phyloP scores from a whole-genome alignment of 2,113 vertebrate species.

The Dasyprocta punctata region DNA sequence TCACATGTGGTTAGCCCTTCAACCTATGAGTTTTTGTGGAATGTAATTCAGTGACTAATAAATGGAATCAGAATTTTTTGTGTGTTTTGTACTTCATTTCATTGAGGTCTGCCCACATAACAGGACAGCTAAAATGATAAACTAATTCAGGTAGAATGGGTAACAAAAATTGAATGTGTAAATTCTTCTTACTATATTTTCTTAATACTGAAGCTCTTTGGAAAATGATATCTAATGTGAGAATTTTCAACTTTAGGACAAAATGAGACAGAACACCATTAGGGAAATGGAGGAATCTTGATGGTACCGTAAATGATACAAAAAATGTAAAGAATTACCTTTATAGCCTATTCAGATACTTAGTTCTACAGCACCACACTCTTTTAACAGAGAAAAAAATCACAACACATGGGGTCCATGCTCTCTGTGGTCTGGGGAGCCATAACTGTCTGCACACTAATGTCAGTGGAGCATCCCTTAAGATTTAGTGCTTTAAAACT shows the following conservation, averaged over 20 bases:
- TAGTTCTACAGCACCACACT: background rate
- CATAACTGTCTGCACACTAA: background rate
- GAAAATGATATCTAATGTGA: background rate
- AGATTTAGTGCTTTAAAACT: conserved; percentile 45
- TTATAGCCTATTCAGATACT: background rate
- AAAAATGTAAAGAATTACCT: background rate
- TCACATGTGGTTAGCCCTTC: background rate
- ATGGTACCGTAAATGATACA: background rate
- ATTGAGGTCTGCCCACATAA: background rate
- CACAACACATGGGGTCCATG: background rate
- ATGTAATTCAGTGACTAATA: background rate
- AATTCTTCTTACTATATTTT: background rate
- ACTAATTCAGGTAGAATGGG: background rate
- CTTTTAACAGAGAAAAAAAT: background rate
- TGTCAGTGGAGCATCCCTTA: background rate
- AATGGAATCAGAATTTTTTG: background rate
- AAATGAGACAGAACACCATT: background rate
- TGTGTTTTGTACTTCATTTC: background rate
- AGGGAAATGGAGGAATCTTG: background rate
- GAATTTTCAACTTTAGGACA: background rate
- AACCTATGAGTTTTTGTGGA: background rate
- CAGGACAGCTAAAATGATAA: background rate
- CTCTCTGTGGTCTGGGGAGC: background rate
- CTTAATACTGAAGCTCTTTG: background rate
- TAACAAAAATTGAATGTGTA: background rate